Percentiles rank a stretch among this genome's conserved stretches.
Evolutionary conservation across 2,113 vertebrate species (phyloP).

Genomic region (Elaphurus davidianus): DNA sequence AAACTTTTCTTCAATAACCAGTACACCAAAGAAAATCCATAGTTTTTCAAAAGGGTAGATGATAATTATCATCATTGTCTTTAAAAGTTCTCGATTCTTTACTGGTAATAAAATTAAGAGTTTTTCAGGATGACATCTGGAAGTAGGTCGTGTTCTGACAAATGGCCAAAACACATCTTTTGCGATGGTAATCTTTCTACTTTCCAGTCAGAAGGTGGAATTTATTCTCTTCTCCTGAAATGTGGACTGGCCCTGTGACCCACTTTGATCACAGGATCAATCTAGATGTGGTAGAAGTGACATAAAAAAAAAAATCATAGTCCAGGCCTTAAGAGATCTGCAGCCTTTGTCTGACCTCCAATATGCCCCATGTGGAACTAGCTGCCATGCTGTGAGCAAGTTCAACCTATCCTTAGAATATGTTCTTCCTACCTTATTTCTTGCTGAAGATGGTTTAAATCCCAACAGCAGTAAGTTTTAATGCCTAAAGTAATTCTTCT

Average conservation of each 20-base stretch:
- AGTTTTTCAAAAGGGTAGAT: neutral
- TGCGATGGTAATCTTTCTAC: neutral
- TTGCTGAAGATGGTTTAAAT: constrained; percentile 22
- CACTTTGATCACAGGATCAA: neutral
- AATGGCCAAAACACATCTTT: neutral
- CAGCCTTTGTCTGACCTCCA: neutral
- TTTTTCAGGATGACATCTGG: neutral
- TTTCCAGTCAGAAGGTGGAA: neutral
- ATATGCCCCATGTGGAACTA: neutral
- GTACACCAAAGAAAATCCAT: neutral
- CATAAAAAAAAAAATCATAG: neutral
- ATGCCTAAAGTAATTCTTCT: neutral
- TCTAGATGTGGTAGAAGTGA: neutral
- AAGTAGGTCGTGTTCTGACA: neutral
- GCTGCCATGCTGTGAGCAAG: neutral
- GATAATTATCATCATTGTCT: neutral
- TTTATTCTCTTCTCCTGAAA: neutral
- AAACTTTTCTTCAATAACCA: neutral
- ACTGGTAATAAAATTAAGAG: neutral
- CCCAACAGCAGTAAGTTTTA: neutral
- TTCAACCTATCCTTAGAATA: neutral
- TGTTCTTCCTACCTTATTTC: neutral
- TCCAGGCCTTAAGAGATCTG: neutral
- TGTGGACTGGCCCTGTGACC: neutral
- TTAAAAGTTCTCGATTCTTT: neutral